Conservation (phyloP, 2,797 vertebrate genomes). For the Aselliscus stoliczkanus region DNA sequence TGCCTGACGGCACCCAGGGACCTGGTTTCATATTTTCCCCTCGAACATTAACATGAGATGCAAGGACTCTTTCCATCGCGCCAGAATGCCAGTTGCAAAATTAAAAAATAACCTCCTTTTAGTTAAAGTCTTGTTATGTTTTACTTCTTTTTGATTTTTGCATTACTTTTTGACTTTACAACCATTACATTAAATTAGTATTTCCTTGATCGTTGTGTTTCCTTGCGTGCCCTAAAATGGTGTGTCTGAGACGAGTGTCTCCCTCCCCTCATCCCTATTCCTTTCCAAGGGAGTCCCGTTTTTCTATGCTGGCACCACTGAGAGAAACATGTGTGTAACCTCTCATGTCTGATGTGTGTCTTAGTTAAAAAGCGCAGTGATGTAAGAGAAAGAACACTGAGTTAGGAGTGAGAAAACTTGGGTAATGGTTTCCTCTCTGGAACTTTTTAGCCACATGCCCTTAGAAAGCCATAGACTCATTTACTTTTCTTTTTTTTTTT, state of each 20-base stretch:
- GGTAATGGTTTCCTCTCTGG: background rate
- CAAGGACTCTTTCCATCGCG: background rate
- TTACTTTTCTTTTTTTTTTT: background rate
- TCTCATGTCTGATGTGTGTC: background rate
- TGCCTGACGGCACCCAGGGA: too few relatives aligned
- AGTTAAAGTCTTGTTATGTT: too few relatives aligned
- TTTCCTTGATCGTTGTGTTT: background rate
- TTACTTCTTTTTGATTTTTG: background rate
- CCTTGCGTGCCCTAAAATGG: background rate
- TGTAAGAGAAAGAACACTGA: background rate
- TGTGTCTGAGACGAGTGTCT: too few relatives aligned
- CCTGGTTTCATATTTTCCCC: background rate
- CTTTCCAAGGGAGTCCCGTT: background rate
- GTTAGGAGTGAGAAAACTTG: background rate
- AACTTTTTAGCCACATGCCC: background rate
- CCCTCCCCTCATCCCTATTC: background rate
- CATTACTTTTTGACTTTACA: background rate
- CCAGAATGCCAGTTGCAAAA: background rate
- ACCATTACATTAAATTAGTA: background rate
- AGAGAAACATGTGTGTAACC: accelerated
- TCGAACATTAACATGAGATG: background rate
- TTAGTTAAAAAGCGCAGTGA: background rate
- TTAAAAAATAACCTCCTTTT: background rate
- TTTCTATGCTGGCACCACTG: accelerated
- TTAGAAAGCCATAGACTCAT: background rate